phyloP scores from a whole-genome alignment of 1,140 invertebrate species.

The Thaumetopoea pityocampa region DNA sequence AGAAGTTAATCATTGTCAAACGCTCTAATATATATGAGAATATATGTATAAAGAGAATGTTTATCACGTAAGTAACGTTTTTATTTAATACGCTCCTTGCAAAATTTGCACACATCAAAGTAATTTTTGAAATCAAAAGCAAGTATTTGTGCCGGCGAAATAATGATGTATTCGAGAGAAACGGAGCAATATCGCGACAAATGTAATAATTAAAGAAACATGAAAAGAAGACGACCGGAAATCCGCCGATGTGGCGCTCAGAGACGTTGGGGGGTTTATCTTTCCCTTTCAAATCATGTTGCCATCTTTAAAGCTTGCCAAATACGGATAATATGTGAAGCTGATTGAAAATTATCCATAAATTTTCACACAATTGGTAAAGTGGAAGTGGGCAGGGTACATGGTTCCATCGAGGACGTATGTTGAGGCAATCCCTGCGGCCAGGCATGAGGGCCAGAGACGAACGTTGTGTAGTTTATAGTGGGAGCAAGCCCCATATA shows the following conservation, averaged over 20 bases:
- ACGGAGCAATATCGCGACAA: background rate
- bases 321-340: slow-evolving; percentile 2
- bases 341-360: slow-evolving; percentile 2
- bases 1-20: too few relatives aligned
- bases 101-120: slow-evolving; percentile 7
- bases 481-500: too few relatives aligned
- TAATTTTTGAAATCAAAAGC: background rate
- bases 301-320: slow-evolving; percentile 8
- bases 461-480: too few relatives aligned
- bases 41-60: too few relatives aligned
- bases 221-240: background rate
- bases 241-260: background rate
- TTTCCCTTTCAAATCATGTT: too few relatives aligned
- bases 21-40: too few relatives aligned
- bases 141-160: slow-evolving; percentile 1
- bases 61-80: background rate
- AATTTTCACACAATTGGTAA: too few relatives aligned
- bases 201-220: slow-evolving; percentile 12
- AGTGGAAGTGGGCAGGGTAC: too few relatives aligned
- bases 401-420: too few relatives aligned
- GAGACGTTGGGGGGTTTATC: slow-evolving; percentile 6
- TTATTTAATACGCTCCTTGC: background rate
- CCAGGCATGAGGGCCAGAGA: too few relatives aligned
- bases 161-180: slow-evolving; percentile 1
- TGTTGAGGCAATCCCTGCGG: too few relatives aligned